Base-by-base conservation (phyloP, 1,140 invertebrate species). In the Brachionus sp. region DNA sequence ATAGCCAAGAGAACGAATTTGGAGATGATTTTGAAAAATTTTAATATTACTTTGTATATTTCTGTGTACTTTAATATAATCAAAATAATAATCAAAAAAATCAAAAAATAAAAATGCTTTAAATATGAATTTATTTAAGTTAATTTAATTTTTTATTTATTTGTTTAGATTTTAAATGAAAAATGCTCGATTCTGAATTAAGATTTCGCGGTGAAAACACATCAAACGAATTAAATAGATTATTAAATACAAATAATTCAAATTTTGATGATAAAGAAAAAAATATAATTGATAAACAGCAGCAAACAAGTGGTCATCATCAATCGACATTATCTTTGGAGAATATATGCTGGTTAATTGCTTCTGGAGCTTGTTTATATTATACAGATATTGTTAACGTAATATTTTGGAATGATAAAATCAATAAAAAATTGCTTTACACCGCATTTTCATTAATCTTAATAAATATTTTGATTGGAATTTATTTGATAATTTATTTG, bases 401-500 rank as follows among this genome's bases (percentile, higher is more conserved):
- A 25, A 39, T 84, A 10, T 13, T 84, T 7, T 53, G 68, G 23
- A 57, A 84, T 62, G 19, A 50, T 9, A 35, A 57, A 44, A 46
- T 84, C 9, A 50, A 83, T 16, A 88, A 87, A 83, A 46, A 84
- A 25, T 87, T 87, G 87, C 85, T 88, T 35, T 86, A 87, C 70
- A 75, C 86, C 77, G 87, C 87, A 62, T 84, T 85, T 7, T 57
- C 87, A 5, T 75, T 87, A 7, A 86, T 88, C 37, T 75, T 73
- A 7, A 82, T 88, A 0, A 88, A 86, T 82, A 37, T 88, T 35
- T 77, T 78, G 29, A 87, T 88, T 77, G 87, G 86, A 6, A 16
- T 86, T 0, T 89, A 88, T 83, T 84, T 88, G 6, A 86, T 88
- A 64, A 77, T 88, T 0, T 89, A 85, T 75, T 80, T 88, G 33